Evolutionary conservation across 2,113 vertebrate species (phyloP), one percentile per base, ranked within the genome.

Genomic region (Gobio gobio): DNA sequence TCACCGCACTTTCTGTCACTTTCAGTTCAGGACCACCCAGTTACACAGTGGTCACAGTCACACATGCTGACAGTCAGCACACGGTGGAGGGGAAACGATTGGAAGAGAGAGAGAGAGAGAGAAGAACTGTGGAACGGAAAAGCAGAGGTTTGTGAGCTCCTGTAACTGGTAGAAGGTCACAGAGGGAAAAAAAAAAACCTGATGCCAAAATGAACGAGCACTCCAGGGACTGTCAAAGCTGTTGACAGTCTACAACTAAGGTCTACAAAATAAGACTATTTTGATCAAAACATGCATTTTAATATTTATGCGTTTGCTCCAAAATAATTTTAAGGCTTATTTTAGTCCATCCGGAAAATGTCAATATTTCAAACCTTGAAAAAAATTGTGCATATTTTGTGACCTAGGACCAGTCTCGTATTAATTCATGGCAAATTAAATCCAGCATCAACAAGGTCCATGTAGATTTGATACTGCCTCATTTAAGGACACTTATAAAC

Each of bases 1-100:
- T 36, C 14, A 77, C 45, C 1, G 18, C 45, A 26, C 63, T 33
- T 24, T 33, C 56, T 64, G 49, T 58, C 45, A 49, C 5, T 54
- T 66, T 43, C 59, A 54, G 64, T 59, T 63, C 2, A 58, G 78
- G 85, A 86, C 85, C 85, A 76, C 70, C 72, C 24, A n/a, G 68
- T 80, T 33, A 9, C 70, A 54, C 77, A 9, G 61, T 20, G n/a
- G 49, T 56, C 7, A 56, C 24, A n/a, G 68, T 80, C n/a, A 5
- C 70, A 43, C 22, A 68, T 0, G 14, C 7, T 12, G 13, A 49
- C 7, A 13, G 72, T 49, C 43, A 49, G 18, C 12, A 22, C 54
- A 80, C 6, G 13, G 6, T 10, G 36, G 51, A 66, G 40, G 63
- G 33, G 22, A 64, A 59, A 33, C 12, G 26, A 13, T 40, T 51